Percentiles rank a stretch among this genome's conserved stretches.
Evolutionary conservation across 2,888 invertebrate genomes (phyloP).

Genomic region (Calameuta pallipes): DNA sequence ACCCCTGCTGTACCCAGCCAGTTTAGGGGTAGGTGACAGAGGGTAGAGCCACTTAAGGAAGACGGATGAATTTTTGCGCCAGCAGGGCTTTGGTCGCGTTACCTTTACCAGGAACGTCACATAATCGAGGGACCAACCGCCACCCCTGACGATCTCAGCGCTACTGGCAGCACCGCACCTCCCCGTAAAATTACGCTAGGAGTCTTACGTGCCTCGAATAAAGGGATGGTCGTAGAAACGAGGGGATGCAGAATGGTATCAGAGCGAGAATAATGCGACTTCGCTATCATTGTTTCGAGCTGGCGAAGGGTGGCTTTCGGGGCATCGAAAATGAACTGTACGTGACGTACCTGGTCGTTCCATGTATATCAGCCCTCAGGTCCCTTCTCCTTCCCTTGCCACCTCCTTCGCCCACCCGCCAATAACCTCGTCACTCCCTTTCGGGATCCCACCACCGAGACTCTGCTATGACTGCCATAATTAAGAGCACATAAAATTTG

Average conservation of each 20-base stretch:
- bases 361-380: not conserved
- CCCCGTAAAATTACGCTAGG: constrained; percentile 19
- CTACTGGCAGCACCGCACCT: not conserved
- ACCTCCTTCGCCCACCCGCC: not conserved
- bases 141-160: not conserved
- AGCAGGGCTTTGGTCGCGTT: constrained; percentile 13
- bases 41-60: constrained; percentile 7
- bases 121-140: constrained; percentile 11
- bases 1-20: not conserved
- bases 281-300: constrained; percentile 5
- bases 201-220: constrained; percentile 21
- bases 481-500: constrained; percentile 23
- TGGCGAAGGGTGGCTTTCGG: constrained; percentile 3
- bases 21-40: constrained; percentile 3
- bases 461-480: constrained; percentile 15
- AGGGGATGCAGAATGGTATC: constrained; percentile 18
- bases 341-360: constrained; percentile 14
- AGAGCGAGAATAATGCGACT: constrained; percentile 9
- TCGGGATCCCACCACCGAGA: not conserved
- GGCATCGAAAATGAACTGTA: constrained; percentile 20
- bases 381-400: not conserved
- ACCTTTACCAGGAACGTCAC: constrained; percentile 20
- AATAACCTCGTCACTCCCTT: not conserved
- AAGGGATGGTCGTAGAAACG: not conserved
- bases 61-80: not conserved